Conservation (phyloP, 2,888 invertebrate species). For the Norana najaformis region DNA sequence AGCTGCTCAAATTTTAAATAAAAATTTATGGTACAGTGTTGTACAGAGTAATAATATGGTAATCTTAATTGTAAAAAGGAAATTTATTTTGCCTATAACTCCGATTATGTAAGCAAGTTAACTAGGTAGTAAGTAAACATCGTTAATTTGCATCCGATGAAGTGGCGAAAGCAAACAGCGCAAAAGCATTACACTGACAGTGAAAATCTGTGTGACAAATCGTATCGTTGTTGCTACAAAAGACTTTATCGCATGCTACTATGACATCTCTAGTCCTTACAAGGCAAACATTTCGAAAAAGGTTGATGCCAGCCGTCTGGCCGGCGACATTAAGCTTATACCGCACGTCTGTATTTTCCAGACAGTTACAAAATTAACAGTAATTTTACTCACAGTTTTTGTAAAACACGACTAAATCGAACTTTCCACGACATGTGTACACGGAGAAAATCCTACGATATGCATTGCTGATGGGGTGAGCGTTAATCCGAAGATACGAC, state of each 20-base stretch:
- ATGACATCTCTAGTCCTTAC: not conserved
- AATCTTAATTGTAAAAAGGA: not conserved
- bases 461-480: slow-evolving; percentile 13
- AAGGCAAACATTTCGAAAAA: not conserved
- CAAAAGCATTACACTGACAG: not conserved
- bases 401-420: not conserved
- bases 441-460: not conserved
- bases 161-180: not conserved
- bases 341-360: not conserved
- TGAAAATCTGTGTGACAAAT: not conserved
- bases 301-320: not conserved
- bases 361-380: not conserved
- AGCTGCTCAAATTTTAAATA: not conserved
- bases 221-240: not conserved
- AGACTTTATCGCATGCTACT: not conserved
- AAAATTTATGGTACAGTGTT: not conserved
- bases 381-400: not conserved
- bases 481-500: not conserved
- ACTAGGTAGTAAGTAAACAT: not conserved
- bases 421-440: slow-evolving; percentile 6
- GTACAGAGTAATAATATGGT: not conserved
- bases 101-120: not conserved
- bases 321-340: not conserved
- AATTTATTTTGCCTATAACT: not conserved
- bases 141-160: no score